These are phyloP conservation scores for Hydropsyche betteni DNA, from an alignment of 2,888 invertebrate species.

Conservation along the genomic window DNA sequence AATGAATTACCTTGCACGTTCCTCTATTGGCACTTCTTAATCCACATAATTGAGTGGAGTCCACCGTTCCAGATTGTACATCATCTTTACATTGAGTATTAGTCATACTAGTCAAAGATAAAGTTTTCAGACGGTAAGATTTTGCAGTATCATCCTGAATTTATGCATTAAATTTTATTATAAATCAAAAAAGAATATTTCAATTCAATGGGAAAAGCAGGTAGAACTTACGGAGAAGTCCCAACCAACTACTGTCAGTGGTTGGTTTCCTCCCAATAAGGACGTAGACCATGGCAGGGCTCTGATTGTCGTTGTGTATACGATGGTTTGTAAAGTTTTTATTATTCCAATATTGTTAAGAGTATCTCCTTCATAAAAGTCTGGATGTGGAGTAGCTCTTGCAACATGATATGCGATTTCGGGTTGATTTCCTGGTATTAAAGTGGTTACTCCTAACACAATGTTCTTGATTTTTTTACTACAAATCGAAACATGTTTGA, in stretches of 20 bases:
- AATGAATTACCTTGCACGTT: not conserved
- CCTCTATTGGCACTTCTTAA: not conserved
- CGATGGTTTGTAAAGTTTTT: conserved; percentile 5
- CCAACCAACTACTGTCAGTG: not conserved
- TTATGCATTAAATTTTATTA: too few relatives aligned
- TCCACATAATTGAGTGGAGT: not conserved
- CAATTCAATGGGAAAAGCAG: too few relatives aligned
- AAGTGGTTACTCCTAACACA: not conserved
- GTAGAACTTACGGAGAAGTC: not conserved
- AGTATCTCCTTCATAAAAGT: not conserved
- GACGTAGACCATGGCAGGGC: not conserved
- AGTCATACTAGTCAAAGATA: not conserved
- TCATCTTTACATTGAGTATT: not conserved
- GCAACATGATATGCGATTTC: not conserved
- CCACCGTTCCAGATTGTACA: not conserved
- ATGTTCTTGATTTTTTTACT: not conserved
- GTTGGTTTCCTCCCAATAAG: not conserved
- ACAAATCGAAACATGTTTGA: not conserved
- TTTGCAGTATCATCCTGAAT: too few relatives aligned
- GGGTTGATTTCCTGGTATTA: not conserved
- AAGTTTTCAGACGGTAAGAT: not conserved
- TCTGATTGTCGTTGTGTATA: not conserved
- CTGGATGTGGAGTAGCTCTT: not conserved
- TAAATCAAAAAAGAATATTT: too few relatives aligned
- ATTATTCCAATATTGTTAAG: not conserved